Conservation (phyloP, 2,888 invertebrate species). For the Gnatocerus cornutus region DNA sequence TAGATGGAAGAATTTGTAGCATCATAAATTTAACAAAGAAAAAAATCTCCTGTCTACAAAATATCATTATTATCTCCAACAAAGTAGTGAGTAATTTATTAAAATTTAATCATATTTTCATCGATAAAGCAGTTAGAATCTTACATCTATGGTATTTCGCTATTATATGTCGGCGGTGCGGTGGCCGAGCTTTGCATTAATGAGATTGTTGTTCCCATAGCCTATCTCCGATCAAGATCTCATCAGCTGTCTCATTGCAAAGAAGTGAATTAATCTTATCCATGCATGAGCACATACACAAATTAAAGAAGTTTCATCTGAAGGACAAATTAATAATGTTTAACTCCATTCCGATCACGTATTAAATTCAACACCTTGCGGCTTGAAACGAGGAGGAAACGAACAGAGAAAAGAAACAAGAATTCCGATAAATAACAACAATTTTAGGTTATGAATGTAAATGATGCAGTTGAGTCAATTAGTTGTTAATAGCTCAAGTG, state of each 20-base stretch:
- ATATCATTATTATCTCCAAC: not conserved
- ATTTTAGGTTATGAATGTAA: constrained; percentile 44
- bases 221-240: constrained; percentile 65
- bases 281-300: constrained; percentile 45
- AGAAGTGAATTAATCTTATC: constrained; percentile 64
- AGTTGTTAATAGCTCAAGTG: constrained; percentile 53
- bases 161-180: constrained; percentile 59
- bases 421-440: not conserved
- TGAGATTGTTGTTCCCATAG: constrained; percentile 65
- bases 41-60: not conserved
- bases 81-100: constrained; percentile 42
- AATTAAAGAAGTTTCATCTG: constrained; percentile 33
- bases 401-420: no score
- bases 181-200: constrained; percentile 66
- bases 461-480: constrained; percentile 52
- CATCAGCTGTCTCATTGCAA: constrained; percentile 65
- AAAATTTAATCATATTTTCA: constrained; percentile 46
- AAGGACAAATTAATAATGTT: constrained; percentile 6
- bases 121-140: constrained; percentile 34
- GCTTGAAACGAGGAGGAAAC: no score
- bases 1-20: no score
- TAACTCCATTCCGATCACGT: constrained; percentile 8
- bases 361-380: constrained; percentile 7
- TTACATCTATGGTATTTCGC: constrained; percentile 49
- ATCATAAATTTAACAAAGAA: no score